Conservation (phyloP, 2,113 vertebrate genomes). For the Sprattus sprattus region DNA sequence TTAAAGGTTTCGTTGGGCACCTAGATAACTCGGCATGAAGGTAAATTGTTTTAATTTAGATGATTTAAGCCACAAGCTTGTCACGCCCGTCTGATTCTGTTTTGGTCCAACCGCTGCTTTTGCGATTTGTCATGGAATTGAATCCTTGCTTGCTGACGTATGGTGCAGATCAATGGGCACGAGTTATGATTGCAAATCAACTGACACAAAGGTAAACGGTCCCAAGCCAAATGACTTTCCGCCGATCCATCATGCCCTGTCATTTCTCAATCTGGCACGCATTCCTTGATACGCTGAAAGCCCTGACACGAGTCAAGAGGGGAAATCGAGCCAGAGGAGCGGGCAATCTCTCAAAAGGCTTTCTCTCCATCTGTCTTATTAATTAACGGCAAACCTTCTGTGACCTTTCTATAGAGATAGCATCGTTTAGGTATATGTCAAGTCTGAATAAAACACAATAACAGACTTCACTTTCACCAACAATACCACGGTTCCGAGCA, state of each 20-base stretch:
- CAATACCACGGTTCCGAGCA: neutral
- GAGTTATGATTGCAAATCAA: conserved; percentile 36
- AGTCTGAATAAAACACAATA: neutral
- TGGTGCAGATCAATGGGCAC: conserved; percentile 24
- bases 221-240: neutral
- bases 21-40: neutral
- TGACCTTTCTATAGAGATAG: neutral
- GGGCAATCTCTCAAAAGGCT: neutral
- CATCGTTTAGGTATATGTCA: neutral
- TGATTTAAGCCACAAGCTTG: neutral
- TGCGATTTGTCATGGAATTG: conserved; percentile 15
- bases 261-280: conserved; percentile 8
- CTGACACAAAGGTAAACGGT: conserved; percentile 29
- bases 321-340: neutral
- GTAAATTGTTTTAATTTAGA: neutral
- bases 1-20: neutral
- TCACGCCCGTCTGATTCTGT: conserved; percentile 14
- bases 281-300: neutral
- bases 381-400: neutral
- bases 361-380: neutral
- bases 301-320: neutral
- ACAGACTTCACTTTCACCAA: neutral
- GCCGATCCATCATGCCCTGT: neutral
- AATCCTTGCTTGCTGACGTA: conserved; percentile 20
- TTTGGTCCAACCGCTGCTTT: neutral